A percentile compares a stretch with the other conserved stretches of the same genome.
Evolutionary conservation across 2,113 vertebrate genomes (phyloP).

Genomic region (Natator depressus): DNA sequence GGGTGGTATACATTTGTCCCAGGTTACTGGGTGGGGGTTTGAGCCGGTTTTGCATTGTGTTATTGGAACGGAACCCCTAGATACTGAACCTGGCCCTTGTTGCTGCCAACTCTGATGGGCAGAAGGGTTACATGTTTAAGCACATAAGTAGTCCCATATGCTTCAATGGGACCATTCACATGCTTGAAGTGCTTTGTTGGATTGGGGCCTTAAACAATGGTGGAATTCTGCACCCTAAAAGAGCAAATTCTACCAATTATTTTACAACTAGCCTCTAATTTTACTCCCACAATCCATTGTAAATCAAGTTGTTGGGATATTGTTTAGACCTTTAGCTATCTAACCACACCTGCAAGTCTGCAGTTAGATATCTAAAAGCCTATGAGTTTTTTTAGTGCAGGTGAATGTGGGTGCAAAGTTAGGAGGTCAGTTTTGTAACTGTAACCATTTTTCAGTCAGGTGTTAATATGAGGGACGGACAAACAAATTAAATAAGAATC

Average conservation of each 20-base stretch:
- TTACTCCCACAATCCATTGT: not conserved
- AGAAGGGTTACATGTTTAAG: not conserved
- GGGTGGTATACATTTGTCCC: no score
- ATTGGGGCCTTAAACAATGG: not conserved
- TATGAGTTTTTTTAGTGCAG: not conserved
- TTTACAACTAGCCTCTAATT: not conserved
- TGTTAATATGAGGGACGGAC: not conserved
- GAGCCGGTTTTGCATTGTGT: no score
- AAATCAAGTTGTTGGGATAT: not conserved
- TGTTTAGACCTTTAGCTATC: not conserved
- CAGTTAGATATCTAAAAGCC: not conserved
- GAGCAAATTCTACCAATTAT: not conserved
- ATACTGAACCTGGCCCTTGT: no score
- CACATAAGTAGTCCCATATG: slow-evolving; percentile 3
- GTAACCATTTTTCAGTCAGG: not conserved
- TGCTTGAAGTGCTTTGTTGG: not conserved
- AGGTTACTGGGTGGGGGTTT: no score
- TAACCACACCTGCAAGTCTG: not conserved
- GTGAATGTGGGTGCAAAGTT: not conserved
- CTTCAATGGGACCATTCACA: not conserved
- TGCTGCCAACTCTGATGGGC: no score
- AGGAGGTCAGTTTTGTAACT: not conserved
- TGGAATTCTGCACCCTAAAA: not conserved
- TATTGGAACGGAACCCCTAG: no score
- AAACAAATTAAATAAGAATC: not conserved